A percentile compares a stretch with the other conserved stretches of the same genome.
Evolutionary conservation across 2,797 vertebrate genomes (phyloP).

Genomic region (Sebastiscus tertius): DNA sequence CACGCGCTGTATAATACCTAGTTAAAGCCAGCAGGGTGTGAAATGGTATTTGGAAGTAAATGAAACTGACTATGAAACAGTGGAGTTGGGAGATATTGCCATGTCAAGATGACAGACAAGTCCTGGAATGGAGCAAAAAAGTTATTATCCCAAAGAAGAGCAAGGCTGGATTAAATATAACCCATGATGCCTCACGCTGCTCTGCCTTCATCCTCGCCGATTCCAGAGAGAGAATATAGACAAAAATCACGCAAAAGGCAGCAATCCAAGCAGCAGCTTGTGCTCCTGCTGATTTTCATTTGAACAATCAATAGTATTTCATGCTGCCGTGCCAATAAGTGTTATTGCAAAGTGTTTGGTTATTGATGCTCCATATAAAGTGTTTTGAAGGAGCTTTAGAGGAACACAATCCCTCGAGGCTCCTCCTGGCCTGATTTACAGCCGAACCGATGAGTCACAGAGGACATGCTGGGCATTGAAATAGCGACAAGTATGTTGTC

Average conservation of each 20-base stretch:
- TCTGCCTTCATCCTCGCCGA: slow-evolving; percentile 85
- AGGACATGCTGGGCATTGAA: slow-evolving; percentile 75
- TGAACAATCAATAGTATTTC: slow-evolving; percentile 61
- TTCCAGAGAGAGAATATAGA: slow-evolving; percentile 77
- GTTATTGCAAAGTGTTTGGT: slow-evolving; percentile 73
- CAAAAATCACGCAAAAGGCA: slow-evolving; percentile 85
- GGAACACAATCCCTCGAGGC: slow-evolving; percentile 69
- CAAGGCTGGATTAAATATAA: slow-evolving; percentile 96
- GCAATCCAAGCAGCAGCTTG: slow-evolving; percentile 11
- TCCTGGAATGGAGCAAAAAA: slow-evolving; percentile 97
- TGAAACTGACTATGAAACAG: slow-evolving; percentile 94
- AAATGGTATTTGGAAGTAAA: slow-evolving; percentile 99
- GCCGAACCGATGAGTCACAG: slow-evolving; percentile 77
- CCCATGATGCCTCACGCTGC: slow-evolving; percentile 88
- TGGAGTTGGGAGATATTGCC: slow-evolving; percentile 96
- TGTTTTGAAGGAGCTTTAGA: slow-evolving; percentile 73
- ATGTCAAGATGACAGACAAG: slow-evolving; percentile 97
- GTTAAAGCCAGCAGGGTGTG: slow-evolving; percentile 99
- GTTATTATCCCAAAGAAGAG: slow-evolving; percentile 97
- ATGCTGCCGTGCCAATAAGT: slow-evolving; percentile 66
- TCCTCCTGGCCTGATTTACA: slow-evolving; percentile 77
- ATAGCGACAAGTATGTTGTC: slow-evolving; percentile 80
- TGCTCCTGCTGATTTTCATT: slow-evolving; percentile 55
- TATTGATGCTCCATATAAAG: slow-evolving; percentile 74
- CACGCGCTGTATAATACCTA: slow-evolving; percentile 92